Evolutionary conservation across 2,113 vertebrate genomes (phyloP).

Genomic region (Ammospiza caudacuta): DNA sequence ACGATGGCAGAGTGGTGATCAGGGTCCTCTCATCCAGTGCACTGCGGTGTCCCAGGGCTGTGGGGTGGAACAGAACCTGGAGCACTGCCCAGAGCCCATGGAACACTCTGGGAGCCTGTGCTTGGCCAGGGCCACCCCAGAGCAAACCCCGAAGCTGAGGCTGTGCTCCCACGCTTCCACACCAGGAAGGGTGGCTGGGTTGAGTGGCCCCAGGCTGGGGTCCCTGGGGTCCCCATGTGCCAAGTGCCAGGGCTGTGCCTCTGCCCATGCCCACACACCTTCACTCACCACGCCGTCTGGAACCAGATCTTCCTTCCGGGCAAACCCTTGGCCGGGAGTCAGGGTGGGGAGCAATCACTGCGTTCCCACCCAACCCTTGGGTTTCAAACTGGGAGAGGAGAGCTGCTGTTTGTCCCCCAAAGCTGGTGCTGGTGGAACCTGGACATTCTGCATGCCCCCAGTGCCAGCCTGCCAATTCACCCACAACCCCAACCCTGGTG

Average conservation of each 20-base stretch:
- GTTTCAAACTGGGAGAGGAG: background rate
- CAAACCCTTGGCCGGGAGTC: accelerated
- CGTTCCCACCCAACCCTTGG: background rate
- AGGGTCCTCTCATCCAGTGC: accelerated
- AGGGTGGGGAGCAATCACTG: background rate
- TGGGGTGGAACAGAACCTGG: background rate
- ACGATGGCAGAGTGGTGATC: accelerated
- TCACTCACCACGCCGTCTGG: accelerated
- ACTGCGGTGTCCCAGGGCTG: background rate
- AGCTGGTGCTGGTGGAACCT: background rate
- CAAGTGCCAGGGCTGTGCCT: background rate
- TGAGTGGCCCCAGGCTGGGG: background rate
- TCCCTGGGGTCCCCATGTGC: background rate
- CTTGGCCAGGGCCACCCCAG: background rate
- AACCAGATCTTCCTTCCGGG: background rate
- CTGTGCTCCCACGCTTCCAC: background rate
- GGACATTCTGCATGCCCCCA: too few relatives aligned
- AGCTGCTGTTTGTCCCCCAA: background rate
- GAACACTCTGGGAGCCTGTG: background rate
- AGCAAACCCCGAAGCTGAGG: accelerated
- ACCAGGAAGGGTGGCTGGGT: accelerated
- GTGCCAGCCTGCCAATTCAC: background rate
- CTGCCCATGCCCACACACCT: background rate
- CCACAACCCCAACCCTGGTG: background rate
- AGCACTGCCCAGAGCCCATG: accelerated